phyloP scores from a whole-genome alignment of 2,888 invertebrate genomes.

The Lasioglossum figueresi region DNA sequence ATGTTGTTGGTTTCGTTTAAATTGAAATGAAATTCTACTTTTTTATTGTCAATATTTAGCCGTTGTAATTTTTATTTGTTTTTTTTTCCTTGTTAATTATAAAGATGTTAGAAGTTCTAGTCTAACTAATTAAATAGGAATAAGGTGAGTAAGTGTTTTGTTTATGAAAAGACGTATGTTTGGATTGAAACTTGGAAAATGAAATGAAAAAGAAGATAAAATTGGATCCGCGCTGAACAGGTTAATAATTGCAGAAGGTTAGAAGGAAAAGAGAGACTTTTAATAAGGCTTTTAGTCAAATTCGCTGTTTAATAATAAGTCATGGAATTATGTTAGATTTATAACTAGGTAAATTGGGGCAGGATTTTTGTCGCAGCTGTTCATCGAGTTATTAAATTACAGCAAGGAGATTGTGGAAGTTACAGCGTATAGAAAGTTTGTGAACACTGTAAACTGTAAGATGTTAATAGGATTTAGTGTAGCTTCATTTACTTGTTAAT shows the following conservation, averaged over 20 bases:
- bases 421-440: slow-evolving; percentile 1
- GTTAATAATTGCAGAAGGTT: neutral
- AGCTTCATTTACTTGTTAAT: neutral
- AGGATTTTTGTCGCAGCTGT: neutral
- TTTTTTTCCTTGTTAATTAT: too few species aligned
- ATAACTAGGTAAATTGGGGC: neutral
- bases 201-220: too few species aligned
- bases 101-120: too few species aligned
- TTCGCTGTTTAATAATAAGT: neutral
- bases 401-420: neutral
- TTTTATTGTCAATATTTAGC: too few species aligned
- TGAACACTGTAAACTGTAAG: slow-evolving; percentile 1
- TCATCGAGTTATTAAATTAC: neutral
- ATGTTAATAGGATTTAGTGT: neutral
- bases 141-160: too few species aligned
- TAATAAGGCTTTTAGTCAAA: neutral
- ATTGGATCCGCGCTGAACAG: too few species aligned
- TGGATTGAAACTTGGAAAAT: too few species aligned
- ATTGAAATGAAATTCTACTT: too few species aligned
- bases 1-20: too few species aligned
- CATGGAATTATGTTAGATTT: neutral
- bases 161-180: too few species aligned
- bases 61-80: too few species aligned
- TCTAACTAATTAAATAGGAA: too few species aligned
- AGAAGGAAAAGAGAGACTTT: neutral